Evolutionary conservation across 2,888 invertebrate genomes (phyloP).

Genomic region (Strigamia transsilvanica): DNA sequence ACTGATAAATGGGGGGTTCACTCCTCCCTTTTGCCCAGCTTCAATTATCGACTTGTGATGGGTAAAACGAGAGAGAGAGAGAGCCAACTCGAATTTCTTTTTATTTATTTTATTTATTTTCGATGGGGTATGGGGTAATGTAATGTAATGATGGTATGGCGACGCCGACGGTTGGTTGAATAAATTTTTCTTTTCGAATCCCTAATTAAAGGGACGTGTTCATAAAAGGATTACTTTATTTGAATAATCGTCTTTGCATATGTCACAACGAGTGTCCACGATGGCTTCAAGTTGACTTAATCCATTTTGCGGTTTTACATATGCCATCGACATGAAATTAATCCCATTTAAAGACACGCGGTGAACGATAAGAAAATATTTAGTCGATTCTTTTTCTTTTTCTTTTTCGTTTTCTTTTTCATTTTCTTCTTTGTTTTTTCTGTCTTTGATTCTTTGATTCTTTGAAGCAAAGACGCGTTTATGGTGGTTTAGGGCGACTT

Average conservation of each 20-base stretch:
- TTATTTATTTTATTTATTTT: background rate
- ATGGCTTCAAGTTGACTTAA: background rate
- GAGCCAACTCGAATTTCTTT: background rate
- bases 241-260: slow-evolving; percentile 42
- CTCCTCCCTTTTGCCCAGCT: background rate
- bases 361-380: background rate
- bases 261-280: slow-evolving; percentile 27
- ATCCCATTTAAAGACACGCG: background rate
- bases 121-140: background rate
- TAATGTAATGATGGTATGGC: background rate
- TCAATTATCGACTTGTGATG: slow-evolving; percentile 31
- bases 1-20: slow-evolving; percentile 23
- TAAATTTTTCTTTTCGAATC: background rate
- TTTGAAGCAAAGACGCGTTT: background rate
- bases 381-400: background rate
- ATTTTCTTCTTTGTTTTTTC: no score
- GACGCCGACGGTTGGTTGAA: background rate
- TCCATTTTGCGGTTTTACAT: background rate
- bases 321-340: background rate
- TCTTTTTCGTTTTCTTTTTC: no score
- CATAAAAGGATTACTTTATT: slow-evolving; percentile 15
- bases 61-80: background rate
- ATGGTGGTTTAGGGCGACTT: background rate
- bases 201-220: slow-evolving; percentile 43
- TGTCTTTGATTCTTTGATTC: no score